These are phyloP conservation scores for Cephus runcator DNA, from an alignment of 2,888 invertebrate species.

Conservation along the genomic window DNA sequence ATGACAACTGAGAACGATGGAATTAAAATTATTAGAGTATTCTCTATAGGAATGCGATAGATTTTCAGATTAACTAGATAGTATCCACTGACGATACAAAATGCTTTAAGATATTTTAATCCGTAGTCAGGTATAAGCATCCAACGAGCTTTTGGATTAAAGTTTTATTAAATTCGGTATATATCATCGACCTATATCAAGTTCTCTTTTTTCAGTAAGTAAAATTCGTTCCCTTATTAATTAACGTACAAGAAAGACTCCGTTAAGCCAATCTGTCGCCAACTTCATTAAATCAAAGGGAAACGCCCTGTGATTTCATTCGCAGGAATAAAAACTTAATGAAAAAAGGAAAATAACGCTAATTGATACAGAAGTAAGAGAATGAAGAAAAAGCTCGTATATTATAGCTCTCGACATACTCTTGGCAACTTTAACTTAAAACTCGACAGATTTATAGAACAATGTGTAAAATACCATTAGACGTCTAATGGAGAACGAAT, in stretches of 20 bases:
- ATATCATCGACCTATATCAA: neutral
- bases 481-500: neutral
- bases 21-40: neutral
- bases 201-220: neutral
- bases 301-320: neutral
- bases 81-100: neutral
- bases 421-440: neutral
- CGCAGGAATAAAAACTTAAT: neutral
- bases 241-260: neutral
- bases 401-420: neutral
- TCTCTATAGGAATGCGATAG: neutral
- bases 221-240: neutral
- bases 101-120: neutral
- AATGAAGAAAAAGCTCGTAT: neutral
- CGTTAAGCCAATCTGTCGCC: neutral
- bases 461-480: neutral
- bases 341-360: neutral
- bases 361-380: neutral
- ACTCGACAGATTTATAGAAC: neutral
- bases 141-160: neutral
- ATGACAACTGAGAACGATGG: neutral
- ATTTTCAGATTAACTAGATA: neutral
- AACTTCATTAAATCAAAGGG: neutral
- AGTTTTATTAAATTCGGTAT: neutral
- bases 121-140: neutral